phyloP scores from a whole-genome alignment of 2,797 vertebrate genomes.

The Molothrus aeneus region DNA sequence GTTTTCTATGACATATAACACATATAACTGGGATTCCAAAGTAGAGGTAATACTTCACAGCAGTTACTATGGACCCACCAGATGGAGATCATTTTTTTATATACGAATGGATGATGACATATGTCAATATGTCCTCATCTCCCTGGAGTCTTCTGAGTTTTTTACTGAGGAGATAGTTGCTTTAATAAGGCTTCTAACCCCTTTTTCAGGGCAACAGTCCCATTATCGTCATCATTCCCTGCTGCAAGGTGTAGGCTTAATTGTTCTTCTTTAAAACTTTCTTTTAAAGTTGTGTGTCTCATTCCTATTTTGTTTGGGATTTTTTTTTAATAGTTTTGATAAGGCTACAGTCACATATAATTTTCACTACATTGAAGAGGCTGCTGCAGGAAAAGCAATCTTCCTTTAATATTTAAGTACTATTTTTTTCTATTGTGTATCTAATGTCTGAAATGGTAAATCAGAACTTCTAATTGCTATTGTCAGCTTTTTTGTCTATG shows the following conservation, averaged over 20 bases:
- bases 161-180: background rate
- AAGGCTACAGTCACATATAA: background rate
- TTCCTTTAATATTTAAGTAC: background rate
- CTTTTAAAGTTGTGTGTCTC: background rate
- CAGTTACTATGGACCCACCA: background rate
- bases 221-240: background rate
- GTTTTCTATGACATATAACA: background rate
- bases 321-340: background rate
- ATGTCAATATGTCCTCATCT: background rate
- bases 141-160: background rate
- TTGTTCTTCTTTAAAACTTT: rapidly evolving
- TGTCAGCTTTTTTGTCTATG: background rate
- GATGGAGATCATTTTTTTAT: background rate
- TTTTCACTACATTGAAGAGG: background rate
- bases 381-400: background rate
- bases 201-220: background rate
- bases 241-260: background rate
- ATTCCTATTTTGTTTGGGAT: background rate
- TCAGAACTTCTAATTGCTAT: background rate
- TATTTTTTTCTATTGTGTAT: background rate
- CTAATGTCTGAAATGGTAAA: background rate
- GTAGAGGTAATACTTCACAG: background rate
- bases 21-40: background rate
- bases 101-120: background rate
- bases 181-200: background rate